Evolutionary conservation across 2,888 invertebrate genomes (phyloP).

Genomic region (Aporophyla lueneburgensis): DNA sequence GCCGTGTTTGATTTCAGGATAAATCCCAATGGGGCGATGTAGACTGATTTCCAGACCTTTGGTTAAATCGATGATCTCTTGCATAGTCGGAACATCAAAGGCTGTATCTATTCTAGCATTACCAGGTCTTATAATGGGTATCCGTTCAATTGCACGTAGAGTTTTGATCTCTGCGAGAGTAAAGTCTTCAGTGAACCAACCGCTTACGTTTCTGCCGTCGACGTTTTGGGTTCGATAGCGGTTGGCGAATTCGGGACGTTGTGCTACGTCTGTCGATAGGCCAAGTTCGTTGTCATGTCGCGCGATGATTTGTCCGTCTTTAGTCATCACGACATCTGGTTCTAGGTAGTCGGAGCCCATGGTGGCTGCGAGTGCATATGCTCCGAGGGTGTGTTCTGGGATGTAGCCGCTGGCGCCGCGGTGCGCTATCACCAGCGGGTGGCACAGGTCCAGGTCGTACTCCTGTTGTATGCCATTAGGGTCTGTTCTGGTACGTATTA

Average conservation of each 20-base stretch:
- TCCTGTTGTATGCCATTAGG: slow-evolving; percentile 52
- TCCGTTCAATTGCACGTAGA: slow-evolving; percentile 82
- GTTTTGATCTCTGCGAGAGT: slow-evolving; percentile 85
- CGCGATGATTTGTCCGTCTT: slow-evolving; percentile 83
- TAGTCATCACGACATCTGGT: slow-evolving; percentile 86
- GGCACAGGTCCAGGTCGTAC: slow-evolving; percentile 77
- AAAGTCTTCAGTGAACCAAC: slow-evolving; percentile 88
- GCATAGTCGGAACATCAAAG: slow-evolving; percentile 82
- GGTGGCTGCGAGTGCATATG: slow-evolving; percentile 85
- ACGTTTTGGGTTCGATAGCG: slow-evolving; percentile 80
- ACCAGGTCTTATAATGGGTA: slow-evolving; percentile 82
- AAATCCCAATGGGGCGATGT: slow-evolving; percentile 81
- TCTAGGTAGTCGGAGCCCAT: slow-evolving; percentile 88
- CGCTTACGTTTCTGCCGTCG: slow-evolving; percentile 77
- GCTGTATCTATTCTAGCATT: slow-evolving; percentile 82
- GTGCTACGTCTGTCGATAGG: slow-evolving; percentile 81
- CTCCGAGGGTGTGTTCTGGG: slow-evolving; percentile 86
- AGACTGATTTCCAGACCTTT: slow-evolving; percentile 82
- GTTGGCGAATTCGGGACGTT: slow-evolving; percentile 80
- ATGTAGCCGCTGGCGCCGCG: slow-evolving; percentile 87
- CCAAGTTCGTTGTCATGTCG: slow-evolving; percentile 86
- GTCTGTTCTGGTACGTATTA: slow-evolving; percentile 50
- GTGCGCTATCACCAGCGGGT: slow-evolving; percentile 83
- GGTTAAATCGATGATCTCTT: slow-evolving; percentile 85
- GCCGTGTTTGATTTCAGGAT: slow-evolving; percentile 85